These are phyloP conservation scores for Myiagra hebetior DNA, from an alignment of 2,113 vertebrate species.

Conservation along the genomic window DNA sequence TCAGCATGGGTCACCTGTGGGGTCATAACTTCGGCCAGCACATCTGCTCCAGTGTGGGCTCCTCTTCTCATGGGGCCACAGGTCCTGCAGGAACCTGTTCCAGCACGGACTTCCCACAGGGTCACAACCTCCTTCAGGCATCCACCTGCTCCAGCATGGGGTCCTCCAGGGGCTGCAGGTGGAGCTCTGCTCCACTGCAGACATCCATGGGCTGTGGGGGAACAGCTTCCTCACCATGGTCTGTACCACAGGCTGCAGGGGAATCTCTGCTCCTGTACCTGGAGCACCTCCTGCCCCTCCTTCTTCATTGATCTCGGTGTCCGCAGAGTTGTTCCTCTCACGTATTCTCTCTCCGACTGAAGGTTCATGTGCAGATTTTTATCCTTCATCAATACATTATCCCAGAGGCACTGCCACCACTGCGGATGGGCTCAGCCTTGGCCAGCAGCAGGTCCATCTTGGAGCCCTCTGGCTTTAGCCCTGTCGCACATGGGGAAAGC, in stretches of 20 bases:
- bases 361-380: background rate
- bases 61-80: background rate
- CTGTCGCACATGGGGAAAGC: background rate
- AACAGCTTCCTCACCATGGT: background rate
- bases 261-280: background rate
- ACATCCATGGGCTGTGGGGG: background rate
- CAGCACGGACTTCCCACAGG: background rate
- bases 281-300: background rate
- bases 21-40: background rate
- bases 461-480: background rate
- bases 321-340: background rate
- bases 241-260: background rate
- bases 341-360: background rate
- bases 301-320: background rate
- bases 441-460: background rate
- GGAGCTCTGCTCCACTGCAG: background rate
- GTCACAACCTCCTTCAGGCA: background rate
- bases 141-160: background rate
- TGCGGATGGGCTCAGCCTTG: accelerated
- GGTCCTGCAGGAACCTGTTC: background rate
- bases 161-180: background rate
- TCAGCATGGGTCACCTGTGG: background rate
- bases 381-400: background rate
- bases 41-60: background rate
- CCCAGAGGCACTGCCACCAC: background rate